Conservation (phyloP, 2,797 vertebrate species). For the Xiphorhynchus erythropygius region DNA sequence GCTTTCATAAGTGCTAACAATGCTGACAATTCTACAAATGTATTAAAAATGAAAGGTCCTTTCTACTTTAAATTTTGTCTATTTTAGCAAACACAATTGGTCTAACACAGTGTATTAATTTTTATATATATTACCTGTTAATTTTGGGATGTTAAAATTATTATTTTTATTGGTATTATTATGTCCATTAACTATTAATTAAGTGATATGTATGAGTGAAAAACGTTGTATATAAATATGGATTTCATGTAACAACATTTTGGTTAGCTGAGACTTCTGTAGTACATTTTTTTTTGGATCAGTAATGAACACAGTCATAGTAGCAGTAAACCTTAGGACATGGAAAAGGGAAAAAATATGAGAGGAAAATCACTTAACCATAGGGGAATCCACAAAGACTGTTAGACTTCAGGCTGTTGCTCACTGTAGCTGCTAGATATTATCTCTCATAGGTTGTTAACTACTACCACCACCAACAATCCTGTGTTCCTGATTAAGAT, state of each 20-base stretch:
- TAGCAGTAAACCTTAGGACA: background rate
- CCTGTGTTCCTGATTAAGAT: background rate
- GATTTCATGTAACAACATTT: background rate
- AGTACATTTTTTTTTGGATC: background rate
- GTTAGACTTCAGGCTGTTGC: background rate
- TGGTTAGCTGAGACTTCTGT: background rate
- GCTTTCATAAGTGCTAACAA: background rate
- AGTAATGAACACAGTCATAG: background rate
- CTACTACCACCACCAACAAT: background rate
- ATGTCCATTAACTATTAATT: background rate
- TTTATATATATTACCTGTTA: too few species aligned
- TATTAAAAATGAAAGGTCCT: background rate
- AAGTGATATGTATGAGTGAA: background rate
- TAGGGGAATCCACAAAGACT: background rate
- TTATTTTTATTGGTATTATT: background rate
- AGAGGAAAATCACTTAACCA: background rate
- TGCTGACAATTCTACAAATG: background rate
- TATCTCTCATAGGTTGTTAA: background rate
- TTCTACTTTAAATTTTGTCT: background rate
- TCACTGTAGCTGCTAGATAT: background rate
- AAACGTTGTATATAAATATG: background rate
- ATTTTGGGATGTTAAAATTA: background rate
- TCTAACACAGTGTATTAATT: background rate
- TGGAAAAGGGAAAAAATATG: background rate
- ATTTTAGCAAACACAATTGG: background rate